These are phyloP conservation scores for Apus apus DNA, from an alignment of 2,113 vertebrate species.

Conservation along the genomic window DNA sequence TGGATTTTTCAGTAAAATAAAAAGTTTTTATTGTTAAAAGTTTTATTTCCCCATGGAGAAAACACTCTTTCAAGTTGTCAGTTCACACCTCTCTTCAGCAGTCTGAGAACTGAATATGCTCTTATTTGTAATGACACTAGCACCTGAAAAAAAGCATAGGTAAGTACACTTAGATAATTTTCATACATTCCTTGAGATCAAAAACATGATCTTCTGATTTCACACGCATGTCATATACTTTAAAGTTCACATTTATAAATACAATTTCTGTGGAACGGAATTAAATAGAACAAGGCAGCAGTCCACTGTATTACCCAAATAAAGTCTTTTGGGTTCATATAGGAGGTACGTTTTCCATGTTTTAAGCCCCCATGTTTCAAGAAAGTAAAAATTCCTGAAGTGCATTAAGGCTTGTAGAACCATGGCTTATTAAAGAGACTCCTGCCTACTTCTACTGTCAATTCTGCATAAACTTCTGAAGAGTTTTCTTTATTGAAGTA, in stretches of 20 bases:
- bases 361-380: not conserved
- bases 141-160: not conserved
- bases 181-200: not conserved
- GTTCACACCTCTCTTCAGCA: not conserved
- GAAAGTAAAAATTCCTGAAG: not conserved
- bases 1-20: not conserved
- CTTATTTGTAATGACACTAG: not conserved
- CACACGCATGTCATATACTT: not conserved
- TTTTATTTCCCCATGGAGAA: not conserved
- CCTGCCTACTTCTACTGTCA: not conserved
- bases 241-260: not conserved
- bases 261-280: not conserved
- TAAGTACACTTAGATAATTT: not conserved
- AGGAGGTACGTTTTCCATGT: not conserved
- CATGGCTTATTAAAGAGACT: not conserved
- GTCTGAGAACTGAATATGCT: constrained; percentile 54
- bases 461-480: not conserved
- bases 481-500: not conserved
- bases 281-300: not conserved
- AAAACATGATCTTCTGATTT: not conserved
- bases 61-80: not conserved
- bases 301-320: not conserved
- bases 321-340: not conserved
- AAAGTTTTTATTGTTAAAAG: constrained; percentile 30
- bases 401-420: not conserved